Conservation (phyloP, 2,888 invertebrate genomes). For the Neoitamus cyanurus region DNA sequence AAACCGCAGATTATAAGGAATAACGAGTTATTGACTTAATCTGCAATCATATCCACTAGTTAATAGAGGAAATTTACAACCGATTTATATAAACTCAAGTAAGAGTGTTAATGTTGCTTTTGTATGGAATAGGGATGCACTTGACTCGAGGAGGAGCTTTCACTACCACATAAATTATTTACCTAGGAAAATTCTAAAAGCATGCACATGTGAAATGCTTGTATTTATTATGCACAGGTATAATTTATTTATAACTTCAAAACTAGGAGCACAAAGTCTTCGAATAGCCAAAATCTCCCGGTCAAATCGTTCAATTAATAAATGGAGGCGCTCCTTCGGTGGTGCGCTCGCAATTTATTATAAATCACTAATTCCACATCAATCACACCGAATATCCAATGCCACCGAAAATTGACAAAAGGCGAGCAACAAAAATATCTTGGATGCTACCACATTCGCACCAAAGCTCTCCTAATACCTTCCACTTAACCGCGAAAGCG, state of each 20-base stretch:
- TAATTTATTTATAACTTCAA: conserved; percentile 36
- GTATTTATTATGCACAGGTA: conserved; percentile 35
- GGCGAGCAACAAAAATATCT: conserved; percentile 18
- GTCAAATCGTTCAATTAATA: background rate
- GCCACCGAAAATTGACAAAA: background rate
- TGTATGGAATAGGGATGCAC: background rate
- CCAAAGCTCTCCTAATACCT: background rate
- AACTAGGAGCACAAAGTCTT: conserved; percentile 16
- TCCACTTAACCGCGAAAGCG: conserved; percentile 15
- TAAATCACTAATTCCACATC: background rate
- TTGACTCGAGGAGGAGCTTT: background rate
- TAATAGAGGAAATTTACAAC: background rate
- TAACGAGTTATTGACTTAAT: background rate
- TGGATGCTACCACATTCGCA: background rate
- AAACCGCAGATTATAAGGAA: background rate
- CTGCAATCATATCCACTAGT: background rate
- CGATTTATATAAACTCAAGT: background rate
- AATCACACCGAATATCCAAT: background rate
- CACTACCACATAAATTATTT: conserved; percentile 14
- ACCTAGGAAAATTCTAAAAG: conserved; percentile 20
- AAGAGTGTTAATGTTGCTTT: background rate
- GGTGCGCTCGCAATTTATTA: background rate
- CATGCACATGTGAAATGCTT: conserved; percentile 39
- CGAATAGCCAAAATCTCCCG: background rate
- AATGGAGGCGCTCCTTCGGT: background rate